phyloP scores from a whole-genome alignment of 1,140 invertebrate genomes.

The Arion vulgaris region DNA sequence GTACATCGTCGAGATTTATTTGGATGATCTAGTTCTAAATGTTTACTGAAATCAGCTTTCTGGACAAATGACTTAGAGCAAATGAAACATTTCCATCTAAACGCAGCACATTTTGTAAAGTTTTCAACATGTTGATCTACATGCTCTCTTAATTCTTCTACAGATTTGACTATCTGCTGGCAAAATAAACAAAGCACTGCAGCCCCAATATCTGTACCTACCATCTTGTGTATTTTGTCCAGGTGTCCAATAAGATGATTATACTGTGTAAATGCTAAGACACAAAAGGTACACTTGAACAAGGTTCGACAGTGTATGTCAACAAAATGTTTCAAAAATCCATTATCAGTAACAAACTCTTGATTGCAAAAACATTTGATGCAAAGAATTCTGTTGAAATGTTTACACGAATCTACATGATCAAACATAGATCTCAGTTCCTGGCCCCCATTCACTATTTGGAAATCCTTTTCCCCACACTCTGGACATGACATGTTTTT shows the following conservation, averaged over 20 bases:
- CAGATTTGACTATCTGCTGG: background rate
- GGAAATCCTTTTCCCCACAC: constrained; percentile 17
- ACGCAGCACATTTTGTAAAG: background rate
- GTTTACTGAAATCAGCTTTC: constrained; percentile 7
- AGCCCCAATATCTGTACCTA: background rate
- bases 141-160: background rate
- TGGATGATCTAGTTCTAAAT: background rate
- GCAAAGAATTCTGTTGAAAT: constrained; percentile 3
- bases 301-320: constrained; percentile 11
- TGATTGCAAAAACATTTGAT: constrained; percentile 10
- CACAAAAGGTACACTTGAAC: constrained; percentile 22
- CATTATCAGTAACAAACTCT: background rate
- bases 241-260: background rate
- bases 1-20: constrained; percentile 3
- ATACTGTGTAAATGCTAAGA: background rate
- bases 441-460: background rate
- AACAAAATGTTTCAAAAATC: background rate
- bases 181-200: constrained; percentile 1
- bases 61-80: background rate
- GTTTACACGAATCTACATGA: constrained; percentile 15
- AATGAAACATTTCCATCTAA: constrained; percentile 27
- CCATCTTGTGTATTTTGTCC: background rate
- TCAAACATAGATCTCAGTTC: constrained; percentile 8
- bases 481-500: constrained; percentile 25
- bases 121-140: constrained; percentile 7